Evolutionary conservation across 2,888 invertebrate genomes (phyloP).

Genomic region (Cepaea hortensis): DNA sequence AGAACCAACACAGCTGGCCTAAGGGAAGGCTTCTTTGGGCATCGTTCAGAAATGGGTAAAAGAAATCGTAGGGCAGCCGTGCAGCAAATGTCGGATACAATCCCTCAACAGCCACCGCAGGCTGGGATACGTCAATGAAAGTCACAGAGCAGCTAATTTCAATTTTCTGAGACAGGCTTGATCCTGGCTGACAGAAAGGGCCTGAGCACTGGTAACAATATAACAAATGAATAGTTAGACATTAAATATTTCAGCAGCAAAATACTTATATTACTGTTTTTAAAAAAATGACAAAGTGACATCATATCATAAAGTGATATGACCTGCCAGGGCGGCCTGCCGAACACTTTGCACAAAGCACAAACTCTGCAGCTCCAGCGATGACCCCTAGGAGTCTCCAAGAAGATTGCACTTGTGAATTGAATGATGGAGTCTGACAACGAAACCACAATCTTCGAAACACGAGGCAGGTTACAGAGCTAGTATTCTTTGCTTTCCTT

Average conservation of each 20-base stretch:
- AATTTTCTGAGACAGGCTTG: slow-evolving; percentile 61
- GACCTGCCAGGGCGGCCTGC: too few relatives aligned
- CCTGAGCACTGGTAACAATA: slow-evolving; percentile 68
- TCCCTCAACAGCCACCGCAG: slow-evolving; percentile 78
- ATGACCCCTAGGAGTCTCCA: too few relatives aligned
- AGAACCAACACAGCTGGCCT: background rate
- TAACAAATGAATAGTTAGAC: background rate
- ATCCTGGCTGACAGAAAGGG: slow-evolving; percentile 66
- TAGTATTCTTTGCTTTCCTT: too few relatives aligned
- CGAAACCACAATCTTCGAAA: too few relatives aligned
- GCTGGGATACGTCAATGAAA: slow-evolving; percentile 78
- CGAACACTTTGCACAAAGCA: too few relatives aligned
- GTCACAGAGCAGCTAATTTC: slow-evolving; percentile 76
- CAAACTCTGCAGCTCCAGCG: too few relatives aligned
- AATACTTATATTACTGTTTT: too few relatives aligned
- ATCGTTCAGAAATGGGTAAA: slow-evolving; percentile 80
- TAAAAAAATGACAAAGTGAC: too few relatives aligned
- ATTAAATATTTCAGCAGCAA: background rate
- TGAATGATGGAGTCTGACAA: too few relatives aligned
- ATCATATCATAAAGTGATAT: too few relatives aligned
- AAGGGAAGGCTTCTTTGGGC: slow-evolving; percentile 2
- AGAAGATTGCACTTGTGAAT: too few relatives aligned
- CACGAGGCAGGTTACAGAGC: too few relatives aligned
- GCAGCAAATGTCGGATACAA: slow-evolving; percentile 82
- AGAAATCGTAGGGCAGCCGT: slow-evolving; percentile 84